Percentiles rank a stretch among this genome's conserved stretches.
These are phyloP conservation scores for Magallana angulata DNA, from an alignment of 1,140 invertebrate genomes.

Conservation along the genomic window DNA sequence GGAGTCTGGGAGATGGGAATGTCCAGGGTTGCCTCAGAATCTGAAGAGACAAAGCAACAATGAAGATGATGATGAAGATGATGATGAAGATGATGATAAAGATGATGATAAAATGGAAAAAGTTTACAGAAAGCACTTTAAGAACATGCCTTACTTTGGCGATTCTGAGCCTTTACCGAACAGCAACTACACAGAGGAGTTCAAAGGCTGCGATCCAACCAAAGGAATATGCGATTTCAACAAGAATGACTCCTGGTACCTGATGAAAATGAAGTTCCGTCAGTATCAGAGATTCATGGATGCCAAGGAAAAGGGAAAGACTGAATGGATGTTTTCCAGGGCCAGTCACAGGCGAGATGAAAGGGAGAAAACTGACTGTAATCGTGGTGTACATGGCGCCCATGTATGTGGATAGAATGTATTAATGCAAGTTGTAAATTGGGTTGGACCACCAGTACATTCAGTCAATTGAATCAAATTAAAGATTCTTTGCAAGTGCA, in stretches of 20 bases:
- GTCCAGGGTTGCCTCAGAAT: neutral
- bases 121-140: neutral
- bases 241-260: constrained; percentile 31
- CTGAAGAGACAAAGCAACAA: neutral
- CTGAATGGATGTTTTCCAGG: constrained; percentile 83
- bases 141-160: neutral
- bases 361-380: constrained; percentile 6
- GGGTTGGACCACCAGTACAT: too few species aligned
- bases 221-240: constrained; percentile 1
- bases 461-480: too few species aligned
- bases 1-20: constrained; percentile 5
- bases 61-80: neutral
- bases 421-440: too few species aligned
- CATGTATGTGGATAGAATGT: neutral
- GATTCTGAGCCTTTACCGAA: neutral
- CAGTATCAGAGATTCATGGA: neutral
- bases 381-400: neutral
- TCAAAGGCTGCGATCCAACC: constrained; percentile 9
- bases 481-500: too few species aligned
- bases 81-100: neutral
- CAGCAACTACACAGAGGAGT: constrained; percentile 11
- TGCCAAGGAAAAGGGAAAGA: neutral
- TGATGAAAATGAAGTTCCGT: constrained; percentile 29
- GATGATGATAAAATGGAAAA: neutral
- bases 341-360: neutral